phyloP scores from a whole-genome alignment of 1,140 invertebrate genomes.

The Trichonephila clavata region DNA sequence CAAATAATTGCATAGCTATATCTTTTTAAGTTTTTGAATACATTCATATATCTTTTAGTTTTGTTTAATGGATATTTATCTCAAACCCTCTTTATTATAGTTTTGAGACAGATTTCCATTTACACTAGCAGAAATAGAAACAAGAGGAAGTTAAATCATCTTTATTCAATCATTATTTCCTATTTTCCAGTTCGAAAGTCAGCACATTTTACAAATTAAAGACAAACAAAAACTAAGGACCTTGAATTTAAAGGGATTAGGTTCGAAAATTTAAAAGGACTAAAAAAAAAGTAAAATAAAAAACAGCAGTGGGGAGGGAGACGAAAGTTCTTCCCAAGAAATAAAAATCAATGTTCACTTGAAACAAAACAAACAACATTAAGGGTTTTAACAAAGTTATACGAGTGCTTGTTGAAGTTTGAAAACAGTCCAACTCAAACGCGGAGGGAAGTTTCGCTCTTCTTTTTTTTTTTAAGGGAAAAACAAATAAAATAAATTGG shows the following conservation, averaged over 20 bases:
- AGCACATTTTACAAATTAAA: conserved; percentile 9
- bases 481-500: conserved; percentile 67
- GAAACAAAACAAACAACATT: conserved; percentile 62
- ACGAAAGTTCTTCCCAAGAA: background rate
- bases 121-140: too few species aligned
- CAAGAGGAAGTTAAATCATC: too few species aligned
- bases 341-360: conserved; percentile 64
- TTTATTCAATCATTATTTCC: too few species aligned
- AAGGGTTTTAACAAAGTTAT: conserved; percentile 69
- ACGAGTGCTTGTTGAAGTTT: conserved; percentile 29
- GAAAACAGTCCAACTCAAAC: conserved; percentile 57
- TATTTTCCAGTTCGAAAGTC: background rate
- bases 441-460: conserved; percentile 5
- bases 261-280: background rate
- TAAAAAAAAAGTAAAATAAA: background rate
- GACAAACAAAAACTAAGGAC: conserved; percentile 8
- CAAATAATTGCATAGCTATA: too few species aligned
- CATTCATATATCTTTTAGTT: too few species aligned
- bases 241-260: background rate
- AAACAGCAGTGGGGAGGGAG: background rate
- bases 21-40: too few species aligned
- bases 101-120: too few species aligned
- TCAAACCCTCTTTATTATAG: too few species aligned
- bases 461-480: background rate
- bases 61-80: too few species aligned